Conservation (phyloP, 1,140 invertebrate genomes). For the Delia radicum region DNA sequence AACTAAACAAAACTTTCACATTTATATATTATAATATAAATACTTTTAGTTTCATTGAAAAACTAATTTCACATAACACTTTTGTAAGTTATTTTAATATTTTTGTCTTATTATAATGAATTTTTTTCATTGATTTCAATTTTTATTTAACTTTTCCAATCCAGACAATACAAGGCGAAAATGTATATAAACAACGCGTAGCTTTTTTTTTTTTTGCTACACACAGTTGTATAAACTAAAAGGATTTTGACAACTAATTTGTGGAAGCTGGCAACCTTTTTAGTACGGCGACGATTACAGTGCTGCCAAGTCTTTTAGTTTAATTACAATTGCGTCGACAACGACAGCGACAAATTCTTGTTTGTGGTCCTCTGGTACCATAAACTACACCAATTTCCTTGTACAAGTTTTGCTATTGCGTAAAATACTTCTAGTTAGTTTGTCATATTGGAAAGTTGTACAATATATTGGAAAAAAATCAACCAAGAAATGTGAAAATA, state of each 20-base stretch:
- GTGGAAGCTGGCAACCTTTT: not conserved
- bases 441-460: too few species aligned
- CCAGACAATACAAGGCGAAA: conserved; percentile 25
- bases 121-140: conserved; percentile 8
- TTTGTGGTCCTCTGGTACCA: too few species aligned
- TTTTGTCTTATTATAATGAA: not conserved
- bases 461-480: too few species aligned
- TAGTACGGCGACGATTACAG: too few species aligned
- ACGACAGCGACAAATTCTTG: too few species aligned
- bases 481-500: too few species aligned
- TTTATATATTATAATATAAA: conserved; percentile 17
- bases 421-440: too few species aligned
- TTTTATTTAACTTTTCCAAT: not conserved
- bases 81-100: not conserved
- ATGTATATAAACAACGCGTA: conserved; percentile 32
- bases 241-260: not conserved
- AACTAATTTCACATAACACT: not conserved
- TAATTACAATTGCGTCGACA: too few species aligned
- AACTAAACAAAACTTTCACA: not conserved
- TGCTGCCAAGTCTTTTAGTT: too few species aligned
- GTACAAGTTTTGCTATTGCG: too few species aligned
- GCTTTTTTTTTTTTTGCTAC: not conserved
- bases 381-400: too few species aligned
- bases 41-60: not conserved
- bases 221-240: not conserved